Evolutionary conservation across 2,113 vertebrate species (phyloP).

Genomic region (Pseudorhombus dupliciocellatus): DNA sequence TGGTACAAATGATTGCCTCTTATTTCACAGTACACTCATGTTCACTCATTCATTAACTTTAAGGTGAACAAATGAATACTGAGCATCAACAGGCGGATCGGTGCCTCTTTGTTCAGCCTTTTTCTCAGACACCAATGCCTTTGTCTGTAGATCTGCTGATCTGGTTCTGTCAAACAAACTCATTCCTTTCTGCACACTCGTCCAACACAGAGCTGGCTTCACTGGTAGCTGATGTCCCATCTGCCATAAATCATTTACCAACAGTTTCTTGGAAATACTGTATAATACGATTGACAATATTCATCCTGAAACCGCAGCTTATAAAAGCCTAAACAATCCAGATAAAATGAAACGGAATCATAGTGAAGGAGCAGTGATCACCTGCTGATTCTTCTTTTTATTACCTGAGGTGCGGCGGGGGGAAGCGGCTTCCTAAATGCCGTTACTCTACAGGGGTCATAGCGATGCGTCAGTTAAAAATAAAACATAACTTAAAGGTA

Average conservation of each 20-base stretch:
- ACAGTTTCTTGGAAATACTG: conserved; percentile 37
- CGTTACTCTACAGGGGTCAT: not conserved
- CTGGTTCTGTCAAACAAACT: conserved; percentile 20
- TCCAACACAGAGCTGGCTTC: conserved; percentile 45
- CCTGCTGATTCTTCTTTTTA: conserved; percentile 16
- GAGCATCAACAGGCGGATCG: not conserved
- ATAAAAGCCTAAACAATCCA: conserved; percentile 15
- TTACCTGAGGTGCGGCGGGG: not conserved
- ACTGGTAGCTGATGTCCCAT: conserved; percentile 26
- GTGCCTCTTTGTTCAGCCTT: not conserved
- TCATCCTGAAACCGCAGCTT: conserved; percentile 29
- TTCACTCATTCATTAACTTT: not conserved
- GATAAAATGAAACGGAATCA: conserved; percentile 19
- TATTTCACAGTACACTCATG: not conserved
- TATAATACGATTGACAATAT: conserved; percentile 34
- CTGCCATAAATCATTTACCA: conserved; percentile 44
- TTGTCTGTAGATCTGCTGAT: conserved; percentile 22
- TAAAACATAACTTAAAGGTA: not conserved
- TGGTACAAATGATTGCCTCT: no score
- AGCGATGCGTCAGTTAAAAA: not conserved
- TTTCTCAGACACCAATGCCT: not conserved
- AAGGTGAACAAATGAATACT: not conserved
- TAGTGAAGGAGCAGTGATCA: conserved; percentile 16
- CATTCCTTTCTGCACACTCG: conserved; percentile 26
- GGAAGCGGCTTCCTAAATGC: conserved; percentile 6